Conservation (phyloP, 2,797 vertebrate species). For the Lepidocolaptes lacrymiger region DNA sequence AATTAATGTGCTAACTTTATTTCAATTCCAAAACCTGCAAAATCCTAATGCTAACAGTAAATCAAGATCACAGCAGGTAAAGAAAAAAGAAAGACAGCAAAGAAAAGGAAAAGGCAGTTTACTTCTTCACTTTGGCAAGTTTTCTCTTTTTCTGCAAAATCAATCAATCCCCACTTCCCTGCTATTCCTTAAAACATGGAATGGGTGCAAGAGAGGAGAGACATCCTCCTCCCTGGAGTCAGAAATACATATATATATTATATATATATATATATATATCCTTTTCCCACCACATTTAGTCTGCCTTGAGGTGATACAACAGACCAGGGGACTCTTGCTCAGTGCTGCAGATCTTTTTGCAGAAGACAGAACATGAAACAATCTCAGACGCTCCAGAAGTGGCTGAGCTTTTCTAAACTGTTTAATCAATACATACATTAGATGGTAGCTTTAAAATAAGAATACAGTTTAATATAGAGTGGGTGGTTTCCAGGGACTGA, state of each 20-base stretch:
- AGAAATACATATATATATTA: rapidly evolving
- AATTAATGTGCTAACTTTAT: neutral
- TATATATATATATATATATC: neutral
- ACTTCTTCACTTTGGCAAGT: neutral
- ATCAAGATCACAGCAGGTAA: neutral
- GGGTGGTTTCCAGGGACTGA: neutral
- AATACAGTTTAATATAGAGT: neutral
- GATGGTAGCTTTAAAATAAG: neutral
- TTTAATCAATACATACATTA: neutral
- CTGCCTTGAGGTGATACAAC: neutral
- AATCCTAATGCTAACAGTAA: neutral
- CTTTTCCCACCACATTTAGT: neutral
- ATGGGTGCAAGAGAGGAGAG: rapidly evolving
- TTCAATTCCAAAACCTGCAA: neutral
- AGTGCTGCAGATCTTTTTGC: neutral
- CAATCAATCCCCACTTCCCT: neutral
- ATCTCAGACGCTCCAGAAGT: neutral
- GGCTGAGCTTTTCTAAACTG: neutral
- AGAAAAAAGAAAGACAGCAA: neutral
- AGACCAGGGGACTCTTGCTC: neutral
- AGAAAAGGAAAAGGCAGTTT: neutral
- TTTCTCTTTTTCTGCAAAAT: neutral
- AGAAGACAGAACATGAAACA: neutral
- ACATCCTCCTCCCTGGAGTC: neutral
- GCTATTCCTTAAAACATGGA: neutral